Evolutionary conservation across 2,888 invertebrate genomes (phyloP), one percentile per base, ranked within the genome.

Genomic region (Hofmannophila pseudospretella): DNA sequence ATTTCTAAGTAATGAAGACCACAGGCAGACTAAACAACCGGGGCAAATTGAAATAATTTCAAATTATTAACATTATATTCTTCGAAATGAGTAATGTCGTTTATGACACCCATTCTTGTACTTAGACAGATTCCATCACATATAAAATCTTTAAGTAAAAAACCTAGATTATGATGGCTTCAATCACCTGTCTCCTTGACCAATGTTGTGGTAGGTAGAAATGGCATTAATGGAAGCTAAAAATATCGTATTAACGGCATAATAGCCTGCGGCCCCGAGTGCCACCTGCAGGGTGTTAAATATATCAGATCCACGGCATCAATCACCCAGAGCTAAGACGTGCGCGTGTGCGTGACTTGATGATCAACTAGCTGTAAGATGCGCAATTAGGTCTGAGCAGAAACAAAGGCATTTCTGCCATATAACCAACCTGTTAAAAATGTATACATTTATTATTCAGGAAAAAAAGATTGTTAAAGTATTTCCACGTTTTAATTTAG

Each of bases 161-260:
- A n/a, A n/a, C n/a, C n/a, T n/a, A n/a, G n/a, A n/a, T n/a, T n/a
- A n/a, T n/a, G n/a, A n/a, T n/a, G n/a, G n/a, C n/a, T n/a, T n/a
- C n/a, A n/a, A n/a, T n/a, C n/a, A n/a, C n/a, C n/a, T 16, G 5
- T 16, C 22, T 22, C 4, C 8, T 7, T 16, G 2, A 14, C 13
- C 13, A 4, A 10, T 32, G 14, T 16, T 26, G n/a, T 16, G 26
- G 23, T 28, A 39, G 35, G 36, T 28, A 39, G 35, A 34, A 42
- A 29, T 41, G 41, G 38, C 47, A 45, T 45, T 47, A 40, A 49
- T 42, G 36, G 41, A 39, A 41, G 41, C 42, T 42, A 39, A 50
- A 50, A 44, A 42, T 47, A 43, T 36, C 29, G 34, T 29, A 36
- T 38, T 41, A 29, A 22, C 29, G 35, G 10, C 5, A 22, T 11